Base-by-base conservation (phyloP, 2,113 vertebrate species). In the Cebidichthys violaceus region DNA sequence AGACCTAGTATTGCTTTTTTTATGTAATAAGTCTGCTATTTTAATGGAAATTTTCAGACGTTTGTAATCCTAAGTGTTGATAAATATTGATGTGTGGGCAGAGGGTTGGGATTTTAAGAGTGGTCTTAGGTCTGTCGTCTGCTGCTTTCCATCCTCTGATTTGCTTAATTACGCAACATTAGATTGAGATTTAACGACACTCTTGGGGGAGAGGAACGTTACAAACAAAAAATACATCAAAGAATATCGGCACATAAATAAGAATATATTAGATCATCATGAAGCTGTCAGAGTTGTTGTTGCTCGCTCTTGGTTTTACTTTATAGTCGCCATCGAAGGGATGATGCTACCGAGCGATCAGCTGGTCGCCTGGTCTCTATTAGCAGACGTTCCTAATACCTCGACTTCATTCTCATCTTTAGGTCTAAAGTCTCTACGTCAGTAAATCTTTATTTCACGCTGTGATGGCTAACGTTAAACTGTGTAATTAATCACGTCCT, bases 221-320 rank as follows among this genome's bases (percentile, higher is more conserved):
- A 15, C n/a, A 62, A 43, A 72, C 52, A 39, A 67, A 15, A 74
- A 61, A 50, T 35, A 3, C 37, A 74, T 39, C 9, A 70, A 72
- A 39, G 14, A 70, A n/a, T 33, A 76, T 24, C 45, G 22, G 57
- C 24, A 55, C 64, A 79, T 80, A 60, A 77, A n/a, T 50, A 24
- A 70, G 41, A 70, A 45, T 78, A 7, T 52, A 57, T 61, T 39
- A 11, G 4, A 50, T 57, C 4, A 41, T 10, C 1, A n/a, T 67
- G 6, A 52, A 50, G 57, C 71, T 3, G n/a, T 27, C 15, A 50
- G 22, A 47, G 20, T 29, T 47, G 47, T 31, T 66, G 6, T 59
- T 72, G 55, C 13, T 39, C 65, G 57, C 65, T 39, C 64, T 50
- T 64, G 8, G n/a, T 67, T 66, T 74, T 20, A 65, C 13, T 73